Evolutionary conservation across 37 sponge, comb jelly and placozoan genomes (phyloP).

Genomic region (Oopsacas minuta): DNA sequence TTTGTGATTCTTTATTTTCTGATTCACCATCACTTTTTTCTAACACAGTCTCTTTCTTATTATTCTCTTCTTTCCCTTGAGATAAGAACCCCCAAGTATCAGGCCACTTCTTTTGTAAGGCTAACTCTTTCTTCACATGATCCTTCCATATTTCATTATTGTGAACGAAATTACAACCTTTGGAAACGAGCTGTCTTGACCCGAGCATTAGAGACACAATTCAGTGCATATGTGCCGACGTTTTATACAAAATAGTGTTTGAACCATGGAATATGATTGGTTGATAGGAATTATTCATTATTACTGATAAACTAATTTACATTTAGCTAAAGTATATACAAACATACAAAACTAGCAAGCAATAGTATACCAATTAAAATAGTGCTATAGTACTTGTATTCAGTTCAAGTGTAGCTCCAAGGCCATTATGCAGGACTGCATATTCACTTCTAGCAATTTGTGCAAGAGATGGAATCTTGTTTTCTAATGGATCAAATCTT

Average conservation of each 20-base stretch:
- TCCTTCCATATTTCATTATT: conserved; percentile 36
- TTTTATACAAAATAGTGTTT: too few relatives aligned
- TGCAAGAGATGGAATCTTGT: not conserved
- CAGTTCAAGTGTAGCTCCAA: not conserved
- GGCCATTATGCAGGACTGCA: not conserved
- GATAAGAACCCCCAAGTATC: conserved; percentile 27
- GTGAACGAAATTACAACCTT: conserved; percentile 28
- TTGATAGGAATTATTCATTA: too few relatives aligned
- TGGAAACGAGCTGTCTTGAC: conserved; percentile 9
- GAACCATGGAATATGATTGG: too few relatives aligned
- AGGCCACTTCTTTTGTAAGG: conserved; percentile 28
- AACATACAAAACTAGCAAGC: not conserved
- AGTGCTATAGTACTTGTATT: not conserved
- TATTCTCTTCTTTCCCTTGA: not conserved
- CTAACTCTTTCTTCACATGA: conserved; percentile 24
- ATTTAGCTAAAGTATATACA: too few relatives aligned
- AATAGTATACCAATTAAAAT: not conserved
- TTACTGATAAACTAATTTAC: too few relatives aligned
- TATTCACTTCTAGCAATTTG: not conserved
- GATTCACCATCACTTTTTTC: not conserved
- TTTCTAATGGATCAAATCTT: not conserved
- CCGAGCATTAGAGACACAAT: not conserved
- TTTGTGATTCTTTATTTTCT: not conserved
- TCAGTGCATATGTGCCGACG: too few relatives aligned
- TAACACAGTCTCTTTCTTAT: not conserved